Evolutionary conservation across 1,140 invertebrate genomes (phyloP).

Genomic region (Teleogryllus occipitalis): DNA sequence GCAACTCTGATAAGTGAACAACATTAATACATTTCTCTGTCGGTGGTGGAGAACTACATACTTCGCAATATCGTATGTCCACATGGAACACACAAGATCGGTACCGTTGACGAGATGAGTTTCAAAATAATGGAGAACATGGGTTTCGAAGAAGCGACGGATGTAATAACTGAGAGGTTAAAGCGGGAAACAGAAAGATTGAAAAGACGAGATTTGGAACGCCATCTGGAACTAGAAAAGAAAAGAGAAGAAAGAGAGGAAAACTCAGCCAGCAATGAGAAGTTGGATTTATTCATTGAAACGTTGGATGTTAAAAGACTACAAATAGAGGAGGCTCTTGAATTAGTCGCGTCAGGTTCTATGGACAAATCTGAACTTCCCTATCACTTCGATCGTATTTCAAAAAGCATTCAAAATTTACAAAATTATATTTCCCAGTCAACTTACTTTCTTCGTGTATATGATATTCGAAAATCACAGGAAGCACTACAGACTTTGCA

Average conservation of each 20-base stretch:
- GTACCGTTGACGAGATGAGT: too few relatives aligned
- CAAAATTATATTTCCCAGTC: constrained; percentile 76
- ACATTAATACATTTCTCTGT: too few relatives aligned
- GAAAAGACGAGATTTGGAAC: constrained; percentile 40
- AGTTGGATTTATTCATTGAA: constrained; percentile 48
- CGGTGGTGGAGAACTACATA: too few relatives aligned
- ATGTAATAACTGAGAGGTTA: neutral
- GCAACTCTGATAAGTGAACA: too few relatives aligned
- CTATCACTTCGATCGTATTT: constrained; percentile 60
- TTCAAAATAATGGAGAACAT: too few relatives aligned
- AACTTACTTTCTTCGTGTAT: constrained; percentile 71
- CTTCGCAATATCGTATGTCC: too few relatives aligned
- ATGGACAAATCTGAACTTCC: constrained; percentile 46
- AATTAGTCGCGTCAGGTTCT: constrained; percentile 33
- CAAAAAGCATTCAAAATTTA: constrained; percentile 60
- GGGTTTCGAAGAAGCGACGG: too few relatives aligned
- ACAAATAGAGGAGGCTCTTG: constrained; percentile 43
- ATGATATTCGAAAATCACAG: constrained; percentile 70
- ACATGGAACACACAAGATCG: too few relatives aligned
- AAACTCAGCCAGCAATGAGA: constrained; percentile 44
- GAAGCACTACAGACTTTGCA: constrained; percentile 67
- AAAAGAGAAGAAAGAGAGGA: constrained; percentile 42
- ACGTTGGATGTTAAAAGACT: constrained; percentile 44
- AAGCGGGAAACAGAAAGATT: neutral
- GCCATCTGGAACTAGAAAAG: constrained; percentile 43